Evolutionary conservation across 2,113 vertebrate species (phyloP).

Genomic region (Saimiri boliviensis): DNA sequence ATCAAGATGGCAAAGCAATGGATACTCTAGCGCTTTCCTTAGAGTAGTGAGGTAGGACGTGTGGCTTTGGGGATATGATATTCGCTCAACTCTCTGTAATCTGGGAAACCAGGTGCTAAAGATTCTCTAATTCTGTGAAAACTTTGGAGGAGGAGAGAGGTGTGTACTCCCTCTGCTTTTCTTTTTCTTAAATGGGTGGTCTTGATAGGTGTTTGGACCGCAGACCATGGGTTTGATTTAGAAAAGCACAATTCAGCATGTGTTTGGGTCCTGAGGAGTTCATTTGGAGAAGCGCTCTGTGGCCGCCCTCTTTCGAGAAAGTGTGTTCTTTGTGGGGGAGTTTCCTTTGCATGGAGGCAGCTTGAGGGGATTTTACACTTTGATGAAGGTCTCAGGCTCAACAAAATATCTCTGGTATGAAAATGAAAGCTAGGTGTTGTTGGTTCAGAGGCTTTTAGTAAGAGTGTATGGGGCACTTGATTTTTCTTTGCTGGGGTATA

Average conservation of each 20-base stretch:
- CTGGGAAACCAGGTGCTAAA: background rate
- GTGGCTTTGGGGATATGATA: background rate
- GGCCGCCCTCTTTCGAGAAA: background rate
- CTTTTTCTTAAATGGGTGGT: slow-evolving; percentile 57
- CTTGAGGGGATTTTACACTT: background rate
- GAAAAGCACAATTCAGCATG: slow-evolving; percentile 69
- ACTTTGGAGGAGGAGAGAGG: background rate
- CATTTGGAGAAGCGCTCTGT: slow-evolving; percentile 56
- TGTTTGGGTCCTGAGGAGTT: slow-evolving; percentile 73
- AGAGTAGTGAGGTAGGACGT: background rate
- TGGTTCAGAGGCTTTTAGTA: background rate
- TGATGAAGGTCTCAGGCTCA: background rate
- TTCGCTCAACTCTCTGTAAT: background rate
- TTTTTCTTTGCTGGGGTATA: background rate
- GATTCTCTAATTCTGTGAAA: background rate
- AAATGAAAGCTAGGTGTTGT: background rate
- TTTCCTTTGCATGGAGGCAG: background rate
- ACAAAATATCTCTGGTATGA: background rate
- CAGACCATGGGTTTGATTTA: slow-evolving; percentile 39
- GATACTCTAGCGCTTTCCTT: background rate
- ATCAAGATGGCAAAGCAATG: slow-evolving; percentile 44
- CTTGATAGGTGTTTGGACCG: slow-evolving; percentile 35
- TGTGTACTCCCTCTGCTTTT: background rate
- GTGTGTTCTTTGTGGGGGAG: background rate
- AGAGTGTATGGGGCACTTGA: background rate